Evolutionary conservation across 2,888 invertebrate species (phyloP), one percentile per base, ranked within the genome.

Genomic region (Gortyna flavago): DNA sequence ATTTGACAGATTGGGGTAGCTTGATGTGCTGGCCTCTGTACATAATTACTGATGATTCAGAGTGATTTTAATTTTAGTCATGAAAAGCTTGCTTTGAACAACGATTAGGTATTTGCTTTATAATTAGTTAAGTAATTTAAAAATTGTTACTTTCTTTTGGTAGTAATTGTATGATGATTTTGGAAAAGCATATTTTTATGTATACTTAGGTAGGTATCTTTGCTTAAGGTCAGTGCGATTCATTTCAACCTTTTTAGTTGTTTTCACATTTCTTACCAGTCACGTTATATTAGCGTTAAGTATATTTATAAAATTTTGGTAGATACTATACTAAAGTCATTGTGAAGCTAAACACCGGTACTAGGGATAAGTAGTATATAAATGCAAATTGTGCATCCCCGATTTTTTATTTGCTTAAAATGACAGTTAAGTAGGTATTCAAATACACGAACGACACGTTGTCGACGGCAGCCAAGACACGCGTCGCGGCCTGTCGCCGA

Each of bases 281-380:
- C 18, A 69, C 54, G 18, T n/a, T 61, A 9, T 38, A 38, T 38
- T 38, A 38, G 38, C 38, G 38, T 38, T 38, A 38, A 35, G 35
- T 35, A 61, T 61, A 61, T 38, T 61, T 32, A 70, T 29, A 48
- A 5, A 35, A 51, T 48, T 35, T 64, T 29, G 29, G 21, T 29
- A 29, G 11, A 25, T 29, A 82, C 32, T 68, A 74, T 71, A 76
- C 16, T 77, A 80, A 76, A 73, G 21, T 72, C 65, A 74, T 65
- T 75, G 61, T 81, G 81, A 81, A 81, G 70, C 75, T 84, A 73
- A 79, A 73, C 81, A 75, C n/a, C 75, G 38, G 9, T 75, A 81
- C 64, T 51, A 74, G 7, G 54, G 38, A 64, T 72, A 68, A 38
- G 18, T 77, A 32, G 51, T 54, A 73, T 54, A 62, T 79, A 73